phyloP scores from a whole-genome alignment of 2,797 vertebrate species.

The Sebastes taczanowskii region DNA sequence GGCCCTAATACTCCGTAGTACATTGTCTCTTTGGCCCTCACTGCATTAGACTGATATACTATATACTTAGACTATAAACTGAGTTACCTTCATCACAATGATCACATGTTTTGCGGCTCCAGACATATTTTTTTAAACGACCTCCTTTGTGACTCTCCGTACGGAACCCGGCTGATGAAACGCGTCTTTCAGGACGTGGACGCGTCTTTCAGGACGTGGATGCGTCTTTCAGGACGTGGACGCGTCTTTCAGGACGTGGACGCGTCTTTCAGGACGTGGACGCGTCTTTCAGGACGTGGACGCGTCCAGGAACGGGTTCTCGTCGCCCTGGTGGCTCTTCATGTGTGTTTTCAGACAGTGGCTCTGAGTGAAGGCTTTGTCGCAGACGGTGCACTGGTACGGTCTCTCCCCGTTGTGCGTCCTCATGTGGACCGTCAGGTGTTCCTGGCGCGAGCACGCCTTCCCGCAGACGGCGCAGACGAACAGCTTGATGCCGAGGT shows the following conservation, averaged over 20 bases:
- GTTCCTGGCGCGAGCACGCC: slow-evolving; percentile 28
- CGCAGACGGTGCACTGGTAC: slow-evolving; percentile 51
- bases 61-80: too few species aligned
- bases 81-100: too few species aligned
- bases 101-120: too few species aligned
- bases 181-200: too few species aligned
- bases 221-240: too few species aligned
- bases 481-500: slow-evolving; percentile 50
- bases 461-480: slow-evolving; percentile 54
- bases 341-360: slow-evolving; percentile 66
- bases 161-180: background rate
- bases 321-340: slow-evolving; percentile 25
- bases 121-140: too few species aligned
- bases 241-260: too few species aligned
- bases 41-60: accelerated
- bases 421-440: slow-evolving; percentile 64
- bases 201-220: too few species aligned
- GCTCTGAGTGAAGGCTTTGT: slow-evolving; percentile 61
- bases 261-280: too few species aligned
- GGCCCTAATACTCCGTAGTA: too few species aligned
- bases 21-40: too few species aligned
- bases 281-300: background rate
- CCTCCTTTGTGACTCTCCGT: too few species aligned
- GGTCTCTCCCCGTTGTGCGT: slow-evolving; percentile 67
- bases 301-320: accelerated